A percentile compares a stretch with the other conserved stretches of the same genome.
phyloP scores from a whole-genome alignment of 2,888 invertebrate genomes.

The Polietes domitor region DNA sequence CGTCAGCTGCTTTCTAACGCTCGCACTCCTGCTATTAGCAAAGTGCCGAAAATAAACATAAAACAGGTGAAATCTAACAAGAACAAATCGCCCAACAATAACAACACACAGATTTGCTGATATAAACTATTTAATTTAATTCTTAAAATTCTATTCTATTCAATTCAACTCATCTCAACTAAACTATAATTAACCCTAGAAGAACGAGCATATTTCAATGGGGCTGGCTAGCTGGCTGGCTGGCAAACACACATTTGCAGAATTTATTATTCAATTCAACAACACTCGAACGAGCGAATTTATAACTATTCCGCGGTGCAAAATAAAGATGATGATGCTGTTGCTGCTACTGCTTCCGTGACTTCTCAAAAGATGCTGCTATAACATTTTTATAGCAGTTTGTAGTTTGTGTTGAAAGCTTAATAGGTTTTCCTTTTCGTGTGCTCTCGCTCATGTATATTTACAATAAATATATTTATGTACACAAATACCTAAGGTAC shows the following conservation, averaged over 20 bases:
- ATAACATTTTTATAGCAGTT: slow-evolving; percentile 40
- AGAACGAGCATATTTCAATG: slow-evolving; percentile 7
- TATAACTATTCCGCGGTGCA: not conserved
- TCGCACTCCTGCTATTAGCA: not conserved
- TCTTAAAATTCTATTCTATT: not conserved
- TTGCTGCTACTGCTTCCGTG: not conserved
- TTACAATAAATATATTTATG: not conserved
- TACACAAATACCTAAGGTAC: not conserved
- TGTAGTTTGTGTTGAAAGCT: not conserved
- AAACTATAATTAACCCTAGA: slow-evolving; percentile 5
- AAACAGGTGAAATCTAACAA: slow-evolving; percentile 55
- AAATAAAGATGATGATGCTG: not conserved
- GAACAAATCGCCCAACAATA: not conserved
- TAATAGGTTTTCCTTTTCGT: too few relatives aligned
- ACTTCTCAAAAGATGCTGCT: slow-evolving; percentile 16
- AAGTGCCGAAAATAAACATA: slow-evolving; percentile 23
- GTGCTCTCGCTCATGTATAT: too few relatives aligned
- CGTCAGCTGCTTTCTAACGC: too few relatives aligned
- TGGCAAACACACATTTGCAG: not conserved
- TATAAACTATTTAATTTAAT: slow-evolving; percentile 29
- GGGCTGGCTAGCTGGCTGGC: too few relatives aligned
- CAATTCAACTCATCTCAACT: too few relatives aligned
- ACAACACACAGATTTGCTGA: slow-evolving; percentile 22
- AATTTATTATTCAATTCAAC: slow-evolving; percentile 3
- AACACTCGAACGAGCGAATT: too few relatives aligned